Base-by-base conservation (phyloP, 2,888 invertebrate genomes). In the Meteorus cinctellus region DNA sequence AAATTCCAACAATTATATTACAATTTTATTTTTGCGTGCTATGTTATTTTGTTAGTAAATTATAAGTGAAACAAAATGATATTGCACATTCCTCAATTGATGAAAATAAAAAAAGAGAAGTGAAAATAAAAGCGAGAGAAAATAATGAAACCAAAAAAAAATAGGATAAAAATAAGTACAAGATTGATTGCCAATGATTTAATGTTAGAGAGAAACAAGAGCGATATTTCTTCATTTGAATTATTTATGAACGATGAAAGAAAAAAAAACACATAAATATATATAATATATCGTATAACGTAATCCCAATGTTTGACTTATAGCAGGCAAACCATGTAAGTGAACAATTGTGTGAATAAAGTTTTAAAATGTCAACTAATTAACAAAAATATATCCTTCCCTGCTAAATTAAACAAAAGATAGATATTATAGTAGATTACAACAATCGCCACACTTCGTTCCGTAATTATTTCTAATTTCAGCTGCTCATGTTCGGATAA, bases 321-420 rank as follows among this genome's bases (percentile, higher is more conserved):
- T 86, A 80, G 82, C 84, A 85, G 86, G 84, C 84, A 86, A 87
- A 85, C 81, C 80, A 87, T 89, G 89, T 89, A 89, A 89, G 89
- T 88, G 84, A 87, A 86, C 85, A 86, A 87, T 86, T 88, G 89
- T 89, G 89, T 89, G 89, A 89, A 89, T 89, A 89, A 89, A 89
- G 87, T 89, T 88, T 86, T 78, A 86, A 89, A 88, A 86, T 84
- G 84, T 84, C 82, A 83, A 85, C 82, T 79, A 78, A 84, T 80
- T 79, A 71, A 75, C 31, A 16, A 66, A 82, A 77, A 80, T 82
- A 80, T 79, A 83, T 85, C 83, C 81, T 83, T 83, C 83, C 81
- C 82, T 8, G 55, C 27, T 51, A 60, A 34, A 70, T 29, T 66
- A 72, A 74, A 69, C 0, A 62, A 48, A 41, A 60, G 48, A 36